A percentile compares a stretch with the other conserved stretches of the same genome.
phyloP scores from a whole-genome alignment of 2,888 invertebrate species.

The Iselma pallidipennis region DNA sequence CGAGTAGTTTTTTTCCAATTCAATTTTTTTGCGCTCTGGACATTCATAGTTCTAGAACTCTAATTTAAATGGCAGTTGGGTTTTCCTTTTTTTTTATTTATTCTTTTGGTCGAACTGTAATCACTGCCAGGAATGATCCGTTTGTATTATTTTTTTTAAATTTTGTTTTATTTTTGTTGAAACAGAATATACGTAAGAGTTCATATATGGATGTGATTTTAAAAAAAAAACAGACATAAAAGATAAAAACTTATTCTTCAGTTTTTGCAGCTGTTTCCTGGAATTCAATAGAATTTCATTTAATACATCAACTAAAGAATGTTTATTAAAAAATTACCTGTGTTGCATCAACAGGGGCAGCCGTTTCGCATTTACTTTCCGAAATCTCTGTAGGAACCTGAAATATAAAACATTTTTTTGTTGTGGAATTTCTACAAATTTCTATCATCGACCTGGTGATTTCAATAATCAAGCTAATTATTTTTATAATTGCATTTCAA shows the following conservation, averaged over 20 bases:
- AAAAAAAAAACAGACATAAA: conserved; percentile 22
- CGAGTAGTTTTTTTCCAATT: conserved; percentile 38
- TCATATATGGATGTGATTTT: neutral
- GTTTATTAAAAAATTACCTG: conserved; percentile 11
- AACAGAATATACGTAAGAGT: conserved; percentile 3
- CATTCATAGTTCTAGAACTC: conserved; percentile 36
- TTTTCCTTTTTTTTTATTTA: conserved; percentile 42
- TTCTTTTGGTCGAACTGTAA: conserved; percentile 50
- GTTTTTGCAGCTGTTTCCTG: conserved; percentile 44
- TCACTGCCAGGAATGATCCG: conserved; percentile 54
- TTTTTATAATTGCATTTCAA: neutral
- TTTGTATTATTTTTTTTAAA: conserved; percentile 37
- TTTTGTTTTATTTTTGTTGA: conserved; percentile 31
- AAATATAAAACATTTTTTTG: conserved; percentile 19
- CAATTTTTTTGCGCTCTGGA: conserved; percentile 41
- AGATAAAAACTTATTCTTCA: conserved; percentile 47
- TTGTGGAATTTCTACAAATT: too few species aligned
- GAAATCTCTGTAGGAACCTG: conserved; percentile 28
- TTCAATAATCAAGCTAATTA: neutral
- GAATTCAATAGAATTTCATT: conserved; percentile 26
- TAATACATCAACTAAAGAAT: conserved; percentile 3
- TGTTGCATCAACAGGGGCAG: neutral
- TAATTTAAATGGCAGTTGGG: conserved; percentile 52
- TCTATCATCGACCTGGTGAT: neutral
- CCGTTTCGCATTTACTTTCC: conserved; percentile 19